Conservation (phyloP, 1,140 invertebrate genomes). For the Drosophila littoralis region DNA sequence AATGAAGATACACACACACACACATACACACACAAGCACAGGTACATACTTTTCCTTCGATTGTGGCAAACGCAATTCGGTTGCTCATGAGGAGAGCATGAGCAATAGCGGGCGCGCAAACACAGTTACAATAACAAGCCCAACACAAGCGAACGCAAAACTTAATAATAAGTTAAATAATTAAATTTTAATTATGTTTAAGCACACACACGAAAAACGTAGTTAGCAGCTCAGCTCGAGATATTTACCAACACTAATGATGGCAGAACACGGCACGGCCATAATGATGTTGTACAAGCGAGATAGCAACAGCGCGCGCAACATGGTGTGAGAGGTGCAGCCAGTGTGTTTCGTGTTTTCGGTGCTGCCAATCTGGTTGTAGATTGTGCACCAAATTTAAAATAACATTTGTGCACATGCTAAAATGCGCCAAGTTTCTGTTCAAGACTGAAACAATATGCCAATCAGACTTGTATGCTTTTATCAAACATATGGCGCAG, state of each 20-base stretch:
- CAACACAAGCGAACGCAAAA: constrained; percentile 52
- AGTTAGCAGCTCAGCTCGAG: constrained; percentile 60
- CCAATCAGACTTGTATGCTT: constrained; percentile 9
- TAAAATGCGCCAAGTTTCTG: neutral
- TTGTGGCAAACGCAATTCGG: constrained; percentile 53
- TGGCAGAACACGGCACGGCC: constrained; percentile 31
- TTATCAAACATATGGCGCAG: constrained; percentile 7
- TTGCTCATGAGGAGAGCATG: constrained; percentile 32
- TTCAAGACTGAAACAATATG: constrained; percentile 2
- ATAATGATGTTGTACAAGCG: constrained; percentile 69
- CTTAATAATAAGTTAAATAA: constrained; percentile 82
- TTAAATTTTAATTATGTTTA: constrained; percentile 78
- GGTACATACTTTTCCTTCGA: constrained; percentile 68
- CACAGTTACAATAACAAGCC: constrained; percentile 24
- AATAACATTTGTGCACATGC: constrained; percentile 2
- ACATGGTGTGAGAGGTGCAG: constrained; percentile 65
- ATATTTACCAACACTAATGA: constrained; percentile 53
- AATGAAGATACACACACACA: constrained; percentile 56
- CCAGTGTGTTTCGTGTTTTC: constrained; percentile 15
- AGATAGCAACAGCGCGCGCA: constrained; percentile 55
- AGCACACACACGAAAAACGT: constrained; percentile 76
- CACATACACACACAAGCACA: constrained; percentile 37
- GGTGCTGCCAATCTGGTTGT: constrained; percentile 55
- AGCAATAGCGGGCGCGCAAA: constrained; percentile 28
- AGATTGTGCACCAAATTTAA: constrained; percentile 23